Conservation (phyloP, 2,888 invertebrate genomes). For the Trisateles emortualis region DNA sequence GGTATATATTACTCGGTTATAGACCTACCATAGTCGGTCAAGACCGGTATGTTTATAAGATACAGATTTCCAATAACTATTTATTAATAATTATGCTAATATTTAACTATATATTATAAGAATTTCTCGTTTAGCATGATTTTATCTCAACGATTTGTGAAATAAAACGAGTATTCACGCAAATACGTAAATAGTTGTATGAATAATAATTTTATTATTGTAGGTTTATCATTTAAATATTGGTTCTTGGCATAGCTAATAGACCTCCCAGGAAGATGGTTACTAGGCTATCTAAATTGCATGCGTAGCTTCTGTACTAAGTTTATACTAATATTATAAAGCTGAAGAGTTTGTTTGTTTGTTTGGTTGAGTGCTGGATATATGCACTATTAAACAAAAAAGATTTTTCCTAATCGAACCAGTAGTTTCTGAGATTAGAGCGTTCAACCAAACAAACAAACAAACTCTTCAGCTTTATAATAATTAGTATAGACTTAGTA, state of each 20-base stretch:
- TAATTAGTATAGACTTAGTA: too few species aligned
- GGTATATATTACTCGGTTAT: neutral
- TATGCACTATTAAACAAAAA: too few species aligned
- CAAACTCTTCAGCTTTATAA: too few species aligned
- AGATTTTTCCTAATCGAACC: too few species aligned
- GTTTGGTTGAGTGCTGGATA: too few species aligned
- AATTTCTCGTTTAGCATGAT: neutral
- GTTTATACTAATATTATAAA: too few species aligned
- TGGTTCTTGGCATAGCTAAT: neutral
- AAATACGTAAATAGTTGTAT: neutral
- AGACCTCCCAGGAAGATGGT: neutral
- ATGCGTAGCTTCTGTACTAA: too few species aligned
- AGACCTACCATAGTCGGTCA: conserved; percentile 17
- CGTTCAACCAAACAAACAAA: too few species aligned
- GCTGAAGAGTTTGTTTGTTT: too few species aligned
- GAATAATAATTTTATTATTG: neutral
- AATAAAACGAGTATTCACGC: neutral
- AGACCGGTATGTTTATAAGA: conserved; percentile 20
- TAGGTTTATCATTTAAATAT: too few species aligned
- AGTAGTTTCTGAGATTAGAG: too few species aligned
- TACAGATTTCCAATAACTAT: conserved; percentile 13
- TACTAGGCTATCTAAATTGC: too few species aligned
- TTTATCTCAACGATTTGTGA: conserved; percentile 3
- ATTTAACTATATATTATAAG: neutral
- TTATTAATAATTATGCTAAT: conserved; percentile 13